Percentiles rank a stretch among this genome's conserved stretches.
Evolutionary conservation across 1,140 invertebrate species (phyloP).

Genomic region (Drosophila kohkoa): DNA sequence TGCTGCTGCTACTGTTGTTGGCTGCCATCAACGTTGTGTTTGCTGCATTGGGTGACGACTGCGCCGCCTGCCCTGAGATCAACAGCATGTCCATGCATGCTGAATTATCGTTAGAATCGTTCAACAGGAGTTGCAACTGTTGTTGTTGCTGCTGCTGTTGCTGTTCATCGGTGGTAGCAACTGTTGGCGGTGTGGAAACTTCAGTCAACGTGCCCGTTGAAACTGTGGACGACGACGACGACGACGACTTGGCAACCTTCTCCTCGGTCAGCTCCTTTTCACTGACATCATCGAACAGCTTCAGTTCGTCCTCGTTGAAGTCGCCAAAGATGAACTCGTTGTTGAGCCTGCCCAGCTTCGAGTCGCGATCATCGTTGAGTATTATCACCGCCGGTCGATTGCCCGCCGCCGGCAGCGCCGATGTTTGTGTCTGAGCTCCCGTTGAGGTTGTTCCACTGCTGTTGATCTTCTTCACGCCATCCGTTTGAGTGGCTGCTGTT

Average conservation of each 20-base stretch:
- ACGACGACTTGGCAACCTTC: background rate
- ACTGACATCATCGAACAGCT: slow-evolving; percentile 68
- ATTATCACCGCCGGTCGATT: slow-evolving; percentile 87
- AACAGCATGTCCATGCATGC: slow-evolving; percentile 70
- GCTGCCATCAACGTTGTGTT: background rate
- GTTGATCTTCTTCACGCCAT: slow-evolving; percentile 52
- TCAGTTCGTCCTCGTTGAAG: slow-evolving; percentile 83
- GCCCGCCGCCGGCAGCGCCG: slow-evolving; percentile 16
- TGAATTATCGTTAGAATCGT: slow-evolving; percentile 64
- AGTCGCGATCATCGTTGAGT: slow-evolving; percentile 85
- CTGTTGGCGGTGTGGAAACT: slow-evolving; percentile 2
- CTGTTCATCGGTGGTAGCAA: background rate
- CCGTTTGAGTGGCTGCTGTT: slow-evolving; percentile 65
- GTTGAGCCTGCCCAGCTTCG: slow-evolving; percentile 46
- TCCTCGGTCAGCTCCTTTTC: slow-evolving; percentile 10
- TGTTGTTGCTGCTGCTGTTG: slow-evolving; percentile 22
- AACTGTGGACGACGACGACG: background rate
- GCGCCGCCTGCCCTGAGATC: slow-evolving; percentile 66
- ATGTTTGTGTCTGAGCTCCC: background rate
- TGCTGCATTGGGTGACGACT: slow-evolving; percentile 71
- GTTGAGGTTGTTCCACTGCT: slow-evolving; percentile 1
- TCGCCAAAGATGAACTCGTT: slow-evolving; percentile 84
- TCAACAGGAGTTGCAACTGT: slow-evolving; percentile 45
- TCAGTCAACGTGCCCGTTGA: background rate
- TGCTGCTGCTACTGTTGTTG: slow-evolving; percentile 19